These are phyloP conservation scores for Octomys mimax DNA, from an alignment of 2,797 vertebrate genomes.

Conservation along the genomic window DNA sequence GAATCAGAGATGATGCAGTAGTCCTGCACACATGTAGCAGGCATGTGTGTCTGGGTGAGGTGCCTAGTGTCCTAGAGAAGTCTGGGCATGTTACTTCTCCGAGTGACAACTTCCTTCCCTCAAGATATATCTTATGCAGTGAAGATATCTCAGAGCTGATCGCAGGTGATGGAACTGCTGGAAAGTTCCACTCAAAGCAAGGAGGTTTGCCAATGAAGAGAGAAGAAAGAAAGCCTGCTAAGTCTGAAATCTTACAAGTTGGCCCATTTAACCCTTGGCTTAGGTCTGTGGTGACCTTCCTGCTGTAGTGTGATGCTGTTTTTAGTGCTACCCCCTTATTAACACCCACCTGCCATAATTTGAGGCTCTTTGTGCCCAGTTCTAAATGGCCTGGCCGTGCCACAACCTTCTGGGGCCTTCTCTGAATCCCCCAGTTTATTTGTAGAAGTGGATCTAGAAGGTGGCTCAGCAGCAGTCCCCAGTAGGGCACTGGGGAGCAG, in stretches of 20 bases:
- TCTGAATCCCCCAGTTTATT: not conserved
- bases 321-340: not conserved
- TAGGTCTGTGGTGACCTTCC: not conserved
- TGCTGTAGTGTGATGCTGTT: not conserved
- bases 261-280: not conserved
- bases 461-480: not conserved
- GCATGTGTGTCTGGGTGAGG: not conserved
- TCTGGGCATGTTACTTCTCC: not conserved
- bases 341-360: not conserved
- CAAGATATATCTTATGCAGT: not conserved
- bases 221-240: not conserved
- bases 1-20: not conserved
- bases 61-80: not conserved
- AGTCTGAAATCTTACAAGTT: not conserved
- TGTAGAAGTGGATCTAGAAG: constrained; percentile 1
- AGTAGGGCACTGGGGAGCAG: not conserved
- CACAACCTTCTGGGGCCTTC: not conserved
- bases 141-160: not conserved
- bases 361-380: not conserved
- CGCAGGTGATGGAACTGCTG: not conserved
- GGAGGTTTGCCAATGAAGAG: not conserved
- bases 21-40: not conserved
- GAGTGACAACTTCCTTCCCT: not conserved
- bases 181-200: constrained; percentile 20
- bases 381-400: not conserved